Conservation (phyloP, 2,113 vertebrate species). For the Syngnathus scovelli region DNA sequence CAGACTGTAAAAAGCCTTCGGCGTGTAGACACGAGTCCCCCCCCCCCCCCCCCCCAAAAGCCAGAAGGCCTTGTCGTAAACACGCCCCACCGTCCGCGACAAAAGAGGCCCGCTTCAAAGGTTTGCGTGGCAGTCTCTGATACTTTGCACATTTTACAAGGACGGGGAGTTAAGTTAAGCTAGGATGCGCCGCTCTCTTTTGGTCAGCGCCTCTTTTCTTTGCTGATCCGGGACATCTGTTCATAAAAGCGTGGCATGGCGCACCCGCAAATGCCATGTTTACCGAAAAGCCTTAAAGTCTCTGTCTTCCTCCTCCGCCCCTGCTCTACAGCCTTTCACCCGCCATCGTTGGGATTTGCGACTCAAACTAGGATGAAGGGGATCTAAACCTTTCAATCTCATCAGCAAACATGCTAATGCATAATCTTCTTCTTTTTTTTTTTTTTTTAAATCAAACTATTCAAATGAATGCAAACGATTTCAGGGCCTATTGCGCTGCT, state of each 20-base stretch:
- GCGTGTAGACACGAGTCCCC: constrained; percentile 36
- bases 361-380: constrained; percentile 57
- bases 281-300: constrained; percentile 54
- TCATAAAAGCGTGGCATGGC: constrained; percentile 32
- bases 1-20: constrained; percentile 39
- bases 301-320: constrained; percentile 35
- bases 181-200: constrained; percentile 40
- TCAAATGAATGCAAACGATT: constrained; percentile 64
- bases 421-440: constrained; percentile 72
- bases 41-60: constrained; percentile 22
- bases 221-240: constrained; percentile 62
- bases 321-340: constrained; percentile 37
- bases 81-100: constrained; percentile 52
- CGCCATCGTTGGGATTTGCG: constrained; percentile 58
- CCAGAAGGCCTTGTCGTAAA: constrained; percentile 42
- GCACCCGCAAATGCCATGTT: constrained; percentile 35
- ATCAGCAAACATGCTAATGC: constrained; percentile 73
- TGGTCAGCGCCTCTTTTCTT: constrained; percentile 39
- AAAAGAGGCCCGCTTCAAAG: constrained; percentile 46
- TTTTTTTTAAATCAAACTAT: constrained; percentile 52
- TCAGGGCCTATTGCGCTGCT: constrained; percentile 28
- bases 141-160: constrained; percentile 41
- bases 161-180: constrained; percentile 39
- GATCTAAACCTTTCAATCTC: constrained; percentile 65
- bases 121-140: constrained; percentile 48